phyloP scores from a whole-genome alignment of 2,888 invertebrate species.

The Apamea epomidion region DNA sequence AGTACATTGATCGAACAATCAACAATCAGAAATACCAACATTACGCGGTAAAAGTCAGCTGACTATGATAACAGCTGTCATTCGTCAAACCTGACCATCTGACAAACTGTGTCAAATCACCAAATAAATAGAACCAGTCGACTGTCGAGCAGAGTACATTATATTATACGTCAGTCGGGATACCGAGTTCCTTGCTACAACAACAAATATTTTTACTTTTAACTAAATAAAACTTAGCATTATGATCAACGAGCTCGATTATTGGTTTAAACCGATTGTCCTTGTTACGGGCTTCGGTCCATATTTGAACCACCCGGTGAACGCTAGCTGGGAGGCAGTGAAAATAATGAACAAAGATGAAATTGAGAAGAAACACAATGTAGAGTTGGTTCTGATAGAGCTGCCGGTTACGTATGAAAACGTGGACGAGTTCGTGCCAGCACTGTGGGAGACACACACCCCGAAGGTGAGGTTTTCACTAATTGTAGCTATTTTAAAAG shows the following conservation, averaged over 20 bases:
- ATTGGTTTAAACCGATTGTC: constrained; percentile 83
- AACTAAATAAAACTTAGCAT: not conserved
- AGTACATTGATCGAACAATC: no score
- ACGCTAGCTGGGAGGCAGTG: constrained; percentile 96
- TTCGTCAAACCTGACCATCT: not conserved
- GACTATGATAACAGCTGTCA: constrained; percentile 24
- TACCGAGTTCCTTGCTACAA: not conserved
- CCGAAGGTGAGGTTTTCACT: constrained; percentile 91
- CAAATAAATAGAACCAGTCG: not conserved
- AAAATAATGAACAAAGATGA: constrained; percentile 90
- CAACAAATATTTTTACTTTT: not conserved
- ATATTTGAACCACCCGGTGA: constrained; percentile 92
- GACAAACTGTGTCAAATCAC: not conserved
- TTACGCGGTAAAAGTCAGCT: constrained; percentile 38
- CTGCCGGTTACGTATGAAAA: constrained; percentile 93
- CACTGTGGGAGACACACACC: constrained; percentile 92
- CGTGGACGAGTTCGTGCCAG: constrained; percentile 92
- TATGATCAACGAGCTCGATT: constrained; percentile 77
- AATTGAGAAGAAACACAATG: constrained; percentile 85
- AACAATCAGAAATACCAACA: constrained; percentile 25
- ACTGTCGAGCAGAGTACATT: no score
- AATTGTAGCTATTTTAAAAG: not conserved
- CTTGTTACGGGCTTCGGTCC: constrained; percentile 95
- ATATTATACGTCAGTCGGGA: no score
- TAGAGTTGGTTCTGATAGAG: constrained; percentile 88